A percentile compares a stretch with the other conserved stretches of the same genome.
Conservation (phyloP, 2,888 invertebrate species). For the Ectobius pallidus region DNA sequence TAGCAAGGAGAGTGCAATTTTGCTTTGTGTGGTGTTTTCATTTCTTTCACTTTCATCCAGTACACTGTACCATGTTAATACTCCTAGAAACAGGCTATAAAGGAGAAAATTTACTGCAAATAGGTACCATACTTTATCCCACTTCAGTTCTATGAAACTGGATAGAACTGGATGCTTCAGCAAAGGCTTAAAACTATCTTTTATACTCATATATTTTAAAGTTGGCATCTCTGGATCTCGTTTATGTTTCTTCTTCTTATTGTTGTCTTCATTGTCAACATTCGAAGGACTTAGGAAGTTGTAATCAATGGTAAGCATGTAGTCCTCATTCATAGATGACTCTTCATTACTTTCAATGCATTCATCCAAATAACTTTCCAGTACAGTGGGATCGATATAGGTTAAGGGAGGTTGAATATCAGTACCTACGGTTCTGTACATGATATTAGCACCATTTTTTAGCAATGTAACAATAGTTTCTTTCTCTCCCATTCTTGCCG, state of each 20-base stretch:
- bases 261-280: background rate
- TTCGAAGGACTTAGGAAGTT: background rate
- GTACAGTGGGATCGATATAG: background rate
- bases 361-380: slow-evolving; percentile 6
- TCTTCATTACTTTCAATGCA: slow-evolving; percentile 19
- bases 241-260: background rate
- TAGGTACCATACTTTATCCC: background rate
- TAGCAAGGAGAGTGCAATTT: background rate
- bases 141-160: slow-evolving; percentile 5
- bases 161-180: slow-evolving; percentile 3
- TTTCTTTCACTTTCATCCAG: background rate
- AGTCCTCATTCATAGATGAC: background rate
- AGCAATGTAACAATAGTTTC: background rate
- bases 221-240: slow-evolving; percentile 1
- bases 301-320: background rate
- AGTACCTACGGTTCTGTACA: background rate
- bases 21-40: background rate
- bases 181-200: background rate
- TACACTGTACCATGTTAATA: slow-evolving; percentile 13
- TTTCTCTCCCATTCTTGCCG: slow-evolving; percentile 3
- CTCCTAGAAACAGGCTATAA: slow-evolving; percentile 1
- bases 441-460: slow-evolving; percentile 6
- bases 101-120: background rate
- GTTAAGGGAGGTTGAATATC: background rate
- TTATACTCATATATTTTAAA: background rate